A percentile compares a stretch with the other conserved stretches of the same genome.
phyloP scores from a whole-genome alignment of 2,888 invertebrate species.

The Furcula furcula region DNA sequence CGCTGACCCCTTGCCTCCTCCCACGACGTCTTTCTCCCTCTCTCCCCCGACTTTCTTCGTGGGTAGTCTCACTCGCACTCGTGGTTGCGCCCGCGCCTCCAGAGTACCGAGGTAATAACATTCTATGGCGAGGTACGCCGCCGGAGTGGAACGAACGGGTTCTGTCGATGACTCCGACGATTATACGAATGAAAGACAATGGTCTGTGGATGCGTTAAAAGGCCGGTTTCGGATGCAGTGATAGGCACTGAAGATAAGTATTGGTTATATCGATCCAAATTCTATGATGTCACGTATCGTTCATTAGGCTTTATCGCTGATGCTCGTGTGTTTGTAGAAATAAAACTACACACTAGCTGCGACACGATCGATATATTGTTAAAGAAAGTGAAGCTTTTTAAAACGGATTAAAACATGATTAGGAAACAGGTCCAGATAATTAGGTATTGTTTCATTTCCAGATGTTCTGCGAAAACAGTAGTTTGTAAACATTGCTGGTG shows the following conservation, averaged over 20 bases:
- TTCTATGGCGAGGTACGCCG: constrained; percentile 78
- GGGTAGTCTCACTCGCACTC: constrained; percentile 52
- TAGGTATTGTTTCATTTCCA: too few species aligned
- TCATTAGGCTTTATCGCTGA: too few species aligned
- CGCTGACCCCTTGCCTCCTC: constrained; percentile 78
- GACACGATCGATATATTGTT: too few species aligned
- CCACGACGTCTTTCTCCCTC: constrained; percentile 65
- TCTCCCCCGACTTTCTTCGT: constrained; percentile 57
- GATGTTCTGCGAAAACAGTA: too few species aligned
- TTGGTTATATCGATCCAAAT: constrained; percentile 21
- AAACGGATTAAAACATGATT: too few species aligned
- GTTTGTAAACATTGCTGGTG: too few species aligned
- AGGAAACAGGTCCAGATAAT: too few species aligned
- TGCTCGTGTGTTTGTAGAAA: too few species aligned
- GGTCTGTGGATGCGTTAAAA: constrained; percentile 53
- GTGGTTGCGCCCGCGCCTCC: constrained; percentile 75
- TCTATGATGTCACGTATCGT: constrained; percentile 16
- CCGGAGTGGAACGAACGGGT: constrained; percentile 80
- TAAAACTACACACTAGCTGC: too few species aligned
- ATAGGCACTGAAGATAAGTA: constrained; percentile 17
- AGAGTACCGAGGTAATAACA: constrained; percentile 72
- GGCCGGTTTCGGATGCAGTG: constrained; percentile 35
- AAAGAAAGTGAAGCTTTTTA: too few species aligned
- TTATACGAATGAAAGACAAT: constrained; percentile 75
- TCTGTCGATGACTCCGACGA: constrained; percentile 76